A percentile compares a stretch with the other conserved stretches of the same genome.
phyloP scores from a whole-genome alignment of 2,797 vertebrate genomes.

The Tauraco hartlaubi region DNA sequence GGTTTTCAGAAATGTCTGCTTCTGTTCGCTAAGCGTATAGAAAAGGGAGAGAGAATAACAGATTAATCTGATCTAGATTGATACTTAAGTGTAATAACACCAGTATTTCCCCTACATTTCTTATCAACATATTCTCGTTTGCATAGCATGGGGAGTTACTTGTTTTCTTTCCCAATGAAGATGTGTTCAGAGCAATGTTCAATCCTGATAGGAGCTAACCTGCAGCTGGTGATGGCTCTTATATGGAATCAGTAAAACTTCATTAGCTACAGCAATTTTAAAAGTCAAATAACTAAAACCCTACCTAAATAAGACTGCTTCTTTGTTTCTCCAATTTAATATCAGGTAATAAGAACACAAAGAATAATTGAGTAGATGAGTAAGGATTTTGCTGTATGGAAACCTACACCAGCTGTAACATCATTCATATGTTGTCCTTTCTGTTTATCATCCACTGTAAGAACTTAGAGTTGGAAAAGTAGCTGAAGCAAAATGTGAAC shows the following conservation, averaged over 20 bases:
- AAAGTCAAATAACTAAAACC: background rate
- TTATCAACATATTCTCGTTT: background rate
- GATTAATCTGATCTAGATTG: background rate
- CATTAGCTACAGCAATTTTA: background rate
- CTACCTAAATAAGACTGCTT: background rate
- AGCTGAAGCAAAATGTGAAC: background rate
- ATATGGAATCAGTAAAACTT: background rate
- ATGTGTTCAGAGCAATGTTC: background rate
- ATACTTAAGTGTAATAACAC: background rate
- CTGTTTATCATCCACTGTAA: background rate
- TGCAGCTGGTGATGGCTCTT: background rate
- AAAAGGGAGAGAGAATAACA: background rate
- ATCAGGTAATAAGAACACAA: background rate
- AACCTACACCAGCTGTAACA: background rate
- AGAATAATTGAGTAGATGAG: background rate
- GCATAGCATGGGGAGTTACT: background rate
- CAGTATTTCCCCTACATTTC: background rate
- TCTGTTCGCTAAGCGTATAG: background rate
- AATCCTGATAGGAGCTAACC: background rate
- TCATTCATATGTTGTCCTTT: background rate
- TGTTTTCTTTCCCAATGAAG: background rate
- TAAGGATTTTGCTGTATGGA: background rate
- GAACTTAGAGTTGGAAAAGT: background rate
- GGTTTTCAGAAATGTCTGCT: background rate
- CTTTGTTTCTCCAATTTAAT: background rate